Conservation (phyloP, 2,888 invertebrate species). For the Cheilosia soror region DNA sequence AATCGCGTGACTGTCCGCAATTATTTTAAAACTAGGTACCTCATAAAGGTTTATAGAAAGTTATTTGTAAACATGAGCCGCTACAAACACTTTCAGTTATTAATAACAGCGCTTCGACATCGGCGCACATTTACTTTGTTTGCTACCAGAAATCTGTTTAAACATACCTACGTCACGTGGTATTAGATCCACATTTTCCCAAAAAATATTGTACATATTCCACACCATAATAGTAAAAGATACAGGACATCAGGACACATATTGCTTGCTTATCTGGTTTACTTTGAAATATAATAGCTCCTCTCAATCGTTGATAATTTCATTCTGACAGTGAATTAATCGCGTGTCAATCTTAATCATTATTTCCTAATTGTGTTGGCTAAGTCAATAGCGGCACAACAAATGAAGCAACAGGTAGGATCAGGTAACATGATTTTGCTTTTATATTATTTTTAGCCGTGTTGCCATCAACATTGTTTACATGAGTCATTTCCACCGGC, state of each 20-base stretch:
- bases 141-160: too few relatives aligned
- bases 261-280: constrained; percentile 2
- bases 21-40: too few relatives aligned
- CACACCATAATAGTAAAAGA: neutral
- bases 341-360: constrained; percentile 33
- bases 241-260: neutral
- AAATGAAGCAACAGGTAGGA: constrained; percentile 41
- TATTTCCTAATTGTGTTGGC: constrained; percentile 18
- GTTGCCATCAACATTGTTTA: neutral
- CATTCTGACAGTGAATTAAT: constrained; percentile 4
- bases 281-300: neutral
- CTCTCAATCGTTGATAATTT: neutral
- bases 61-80: too few relatives aligned
- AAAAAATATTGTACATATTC: neutral
- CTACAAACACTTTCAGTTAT: too few relatives aligned
- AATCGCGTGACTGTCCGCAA: too few relatives aligned
- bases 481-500: constrained; percentile 2
- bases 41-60: too few relatives aligned
- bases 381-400: constrained; percentile 2
- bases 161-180: neutral
- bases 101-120: too few relatives aligned
- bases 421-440: constrained; percentile 28
- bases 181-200: neutral
- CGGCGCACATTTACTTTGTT: too few relatives aligned
- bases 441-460: constrained; percentile 18